These are phyloP conservation scores for Argyresthia albistria DNA, from an alignment of 2,888 invertebrate genomes.

Conservation along the genomic window DNA sequence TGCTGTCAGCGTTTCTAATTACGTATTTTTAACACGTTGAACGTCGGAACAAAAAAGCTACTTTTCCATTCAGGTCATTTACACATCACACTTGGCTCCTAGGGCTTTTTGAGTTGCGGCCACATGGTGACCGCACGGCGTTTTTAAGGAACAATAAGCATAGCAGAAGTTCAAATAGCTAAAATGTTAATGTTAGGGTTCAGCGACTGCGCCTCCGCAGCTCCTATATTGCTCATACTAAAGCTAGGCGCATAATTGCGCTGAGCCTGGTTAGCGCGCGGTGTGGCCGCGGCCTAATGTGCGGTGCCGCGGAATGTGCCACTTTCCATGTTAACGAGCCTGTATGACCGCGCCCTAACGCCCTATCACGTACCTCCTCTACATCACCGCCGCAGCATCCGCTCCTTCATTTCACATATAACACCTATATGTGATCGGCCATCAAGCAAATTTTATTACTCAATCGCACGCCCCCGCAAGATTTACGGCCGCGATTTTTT, in stretches of 20 bases:
- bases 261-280: constrained; percentile 8
- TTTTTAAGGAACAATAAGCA: no score
- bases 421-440: constrained; percentile 54
- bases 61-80: no score
- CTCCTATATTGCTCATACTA: neutral
- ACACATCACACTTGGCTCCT: no score
- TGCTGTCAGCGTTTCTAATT: no score
- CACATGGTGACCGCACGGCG: no score
- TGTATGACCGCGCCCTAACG: constrained; percentile 33
- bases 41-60: no score
- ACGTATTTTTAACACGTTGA: no score
- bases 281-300: constrained; percentile 41
- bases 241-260: constrained; percentile 37
- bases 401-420: constrained; percentile 33
- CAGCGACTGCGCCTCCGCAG: no score
- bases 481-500: neutral
- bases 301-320: constrained; percentile 53
- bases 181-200: no score
- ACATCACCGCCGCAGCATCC: constrained; percentile 38
- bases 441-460: constrained; percentile 39
- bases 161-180: no score
- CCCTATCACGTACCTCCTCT: constrained; percentile 12
- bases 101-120: no score
- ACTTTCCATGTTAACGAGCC: constrained; percentile 53
- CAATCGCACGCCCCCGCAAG: constrained; percentile 26